These are phyloP conservation scores for Philonicus albiceps DNA, from an alignment of 2,888 invertebrate species.

Conservation along the genomic window DNA sequence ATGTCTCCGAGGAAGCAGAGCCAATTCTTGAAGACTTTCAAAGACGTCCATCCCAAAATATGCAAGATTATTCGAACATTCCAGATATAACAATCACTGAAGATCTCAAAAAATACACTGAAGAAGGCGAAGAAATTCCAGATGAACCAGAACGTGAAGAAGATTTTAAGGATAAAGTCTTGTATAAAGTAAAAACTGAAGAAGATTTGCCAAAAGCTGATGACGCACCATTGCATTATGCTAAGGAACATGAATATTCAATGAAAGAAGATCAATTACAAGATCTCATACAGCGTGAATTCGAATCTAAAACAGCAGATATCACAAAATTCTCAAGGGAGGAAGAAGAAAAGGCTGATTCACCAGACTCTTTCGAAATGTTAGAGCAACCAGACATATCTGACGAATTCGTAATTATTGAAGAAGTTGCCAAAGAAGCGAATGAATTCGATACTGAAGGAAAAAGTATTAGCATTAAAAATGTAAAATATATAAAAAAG, in stretches of 20 bases:
- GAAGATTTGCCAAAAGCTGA: constrained; percentile 59
- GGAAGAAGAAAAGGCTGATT: constrained; percentile 71
- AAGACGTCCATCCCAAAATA: constrained; percentile 60
- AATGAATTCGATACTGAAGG: constrained; percentile 84
- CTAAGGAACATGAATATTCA: constrained; percentile 52
- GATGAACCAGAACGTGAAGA: constrained; percentile 56
- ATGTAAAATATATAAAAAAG: constrained; percentile 67
- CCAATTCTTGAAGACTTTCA: constrained; percentile 55
- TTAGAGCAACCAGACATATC: constrained; percentile 86
- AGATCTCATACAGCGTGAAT: constrained; percentile 62
- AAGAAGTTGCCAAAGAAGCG: constrained; percentile 87
- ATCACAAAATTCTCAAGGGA: constrained; percentile 69
- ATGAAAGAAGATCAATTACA: constrained; percentile 61
- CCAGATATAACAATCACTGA: constrained; percentile 62
- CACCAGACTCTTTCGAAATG: constrained; percentile 88
- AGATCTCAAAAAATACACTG: constrained; percentile 57
- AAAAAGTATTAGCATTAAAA: constrained; percentile 76
- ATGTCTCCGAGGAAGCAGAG: constrained; percentile 61
- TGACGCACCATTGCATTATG: constrained; percentile 56
- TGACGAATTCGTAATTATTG: constrained; percentile 87
- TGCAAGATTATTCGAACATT: constrained; percentile 62
- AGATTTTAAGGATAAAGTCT: constrained; percentile 58
- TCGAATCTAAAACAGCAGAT: constrained; percentile 68
- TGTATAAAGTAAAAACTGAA: constrained; percentile 60
- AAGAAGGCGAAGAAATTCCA: constrained; percentile 40